Base-by-base conservation (phyloP, 2,888 invertebrate genomes). In the Branchellion lobata region DNA sequence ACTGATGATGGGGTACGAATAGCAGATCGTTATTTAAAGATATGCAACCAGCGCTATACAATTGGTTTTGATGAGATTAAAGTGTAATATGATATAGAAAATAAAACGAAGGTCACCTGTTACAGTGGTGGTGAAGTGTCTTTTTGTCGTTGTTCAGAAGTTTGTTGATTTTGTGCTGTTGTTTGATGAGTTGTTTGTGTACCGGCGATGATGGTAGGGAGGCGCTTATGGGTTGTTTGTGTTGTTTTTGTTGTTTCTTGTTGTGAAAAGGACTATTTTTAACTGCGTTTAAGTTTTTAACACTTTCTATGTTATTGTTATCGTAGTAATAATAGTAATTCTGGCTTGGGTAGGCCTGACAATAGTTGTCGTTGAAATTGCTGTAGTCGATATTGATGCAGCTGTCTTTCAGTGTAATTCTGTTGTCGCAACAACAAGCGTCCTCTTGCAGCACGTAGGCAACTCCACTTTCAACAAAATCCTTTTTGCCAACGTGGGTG, bases 201-300 rank as follows among this genome's bases (percentile, higher is more conserved):
- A 86, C 82, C 0, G 87, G 87, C 1, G 86, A 86, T 14, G 85
- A 83, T 18, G 87, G 87, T 18, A 87, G 81, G 24, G 87, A 87
- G 29, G 85, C 83, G 81, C 85, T 86, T 1, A 57, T 57, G 14
- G 21, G 61, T 18, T 18, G n/a, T 57, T 57, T 85, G 85, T 29
- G 83, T 61, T 40, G 40, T 40, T 40, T 14, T 40, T 40, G 40
- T 40, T 40, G 40, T n/a, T 57, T 18, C 24, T 57, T 57, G 21
- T 18, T 57, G 61, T 24, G 61, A n/a, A 57, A 57, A 24, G 61
- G 61, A 24, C 61, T 57, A 5, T 24, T 57, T 57, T 57, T 57
- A 8, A 47, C 8, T 24, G 61, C 3, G 5, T 18, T n/a, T 5
- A 14, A 8, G 24, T 24, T 24, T 24, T 18, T 57, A 5, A 57